Base-by-base conservation (phyloP, 2,113 vertebrate genomes). In the Ivindomyrus marchei region DNA sequence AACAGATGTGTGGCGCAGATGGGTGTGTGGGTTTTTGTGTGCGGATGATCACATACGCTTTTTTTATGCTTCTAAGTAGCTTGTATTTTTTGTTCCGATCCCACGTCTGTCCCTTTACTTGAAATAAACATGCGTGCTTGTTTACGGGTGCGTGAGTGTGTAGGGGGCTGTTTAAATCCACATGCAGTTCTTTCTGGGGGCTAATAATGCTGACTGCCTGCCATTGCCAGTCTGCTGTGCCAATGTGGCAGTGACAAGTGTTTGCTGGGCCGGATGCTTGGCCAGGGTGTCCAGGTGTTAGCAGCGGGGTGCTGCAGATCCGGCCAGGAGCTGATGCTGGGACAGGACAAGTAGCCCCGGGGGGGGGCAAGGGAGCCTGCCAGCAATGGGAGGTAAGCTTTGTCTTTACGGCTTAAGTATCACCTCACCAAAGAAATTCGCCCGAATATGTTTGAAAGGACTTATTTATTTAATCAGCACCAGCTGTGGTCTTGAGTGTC, bases 201-300 rank as follows among this genome's bases (percentile, higher is more conserved):
- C 4, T 50, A 49, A 47, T 86, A 50, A 86, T 86, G 45, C 45
- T 45, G 45, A 47, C 8, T 50, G n/a, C 21, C n/a, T 86, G n/a
- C 47, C n/a, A 92, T 70, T 53, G 19, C 24, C 50, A 56, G 87
- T n/a, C 83, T 66, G 93, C 74, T 89, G 74, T 66, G 90, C 90
- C 90, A 86, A 4, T 49, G 84, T 46, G 46, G 84, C 84, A 86
- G 11, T 21, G 24, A 49, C 84, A 50, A 5, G 84, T 86, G 46
- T 27, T 86, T 17, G 24, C 42, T 49, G 80, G 91, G 89, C 91
- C 91, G 85, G 87, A 91, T 94, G 91, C 92, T 92, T 85, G 92
- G 88, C 13, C 92, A 94, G 62, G 94, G 94, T 89, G 93, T 92
- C 92, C 95, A 94, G 94, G 92, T 95, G 91, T 91, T 93, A 39